Conservation (phyloP, 2,888 invertebrate species). For the Drosophila percnosoma region DNA sequence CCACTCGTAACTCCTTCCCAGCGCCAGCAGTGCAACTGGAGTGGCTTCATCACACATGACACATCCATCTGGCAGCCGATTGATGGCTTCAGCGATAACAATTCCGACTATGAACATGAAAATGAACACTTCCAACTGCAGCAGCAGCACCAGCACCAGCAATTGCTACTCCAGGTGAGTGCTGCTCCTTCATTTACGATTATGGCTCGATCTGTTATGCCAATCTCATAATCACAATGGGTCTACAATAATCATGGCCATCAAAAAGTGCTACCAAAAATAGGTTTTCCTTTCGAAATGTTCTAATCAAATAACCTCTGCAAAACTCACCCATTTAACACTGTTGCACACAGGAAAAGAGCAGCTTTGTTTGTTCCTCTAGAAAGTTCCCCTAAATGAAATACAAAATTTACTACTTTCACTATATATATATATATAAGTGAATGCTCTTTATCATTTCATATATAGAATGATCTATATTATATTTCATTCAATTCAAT, state of each 20-base stretch:
- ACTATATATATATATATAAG: not conserved
- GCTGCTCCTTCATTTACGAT: not conserved
- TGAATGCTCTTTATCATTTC: not conserved
- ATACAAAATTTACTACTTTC: not conserved
- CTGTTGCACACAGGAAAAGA: not conserved
- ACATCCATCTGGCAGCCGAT: constrained; percentile 30
- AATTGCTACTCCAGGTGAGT: constrained; percentile 25
- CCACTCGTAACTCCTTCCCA: constrained; percentile 22
- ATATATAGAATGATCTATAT: not conserved
- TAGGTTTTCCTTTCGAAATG: no score
- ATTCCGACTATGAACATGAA: constrained; percentile 9
- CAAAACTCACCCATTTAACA: not conserved
- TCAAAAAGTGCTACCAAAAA: not conserved
- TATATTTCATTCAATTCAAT: no score
- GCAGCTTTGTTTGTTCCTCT: not conserved
- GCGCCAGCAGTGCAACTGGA: constrained; percentile 6
- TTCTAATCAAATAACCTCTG: not conserved
- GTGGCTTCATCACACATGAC: constrained; percentile 4
- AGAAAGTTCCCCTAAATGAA: not conserved
- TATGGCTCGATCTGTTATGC: not conserved
- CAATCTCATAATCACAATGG: not conserved
- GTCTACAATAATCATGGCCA: not conserved
- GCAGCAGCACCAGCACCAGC: not conserved
- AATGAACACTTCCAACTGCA: constrained; percentile 8
- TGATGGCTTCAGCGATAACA: constrained; percentile 16